A percentile compares a stretch with the other conserved stretches of the same genome.
Conservation (phyloP, 2,113 vertebrate species). For the Sciurus niger region DNA sequence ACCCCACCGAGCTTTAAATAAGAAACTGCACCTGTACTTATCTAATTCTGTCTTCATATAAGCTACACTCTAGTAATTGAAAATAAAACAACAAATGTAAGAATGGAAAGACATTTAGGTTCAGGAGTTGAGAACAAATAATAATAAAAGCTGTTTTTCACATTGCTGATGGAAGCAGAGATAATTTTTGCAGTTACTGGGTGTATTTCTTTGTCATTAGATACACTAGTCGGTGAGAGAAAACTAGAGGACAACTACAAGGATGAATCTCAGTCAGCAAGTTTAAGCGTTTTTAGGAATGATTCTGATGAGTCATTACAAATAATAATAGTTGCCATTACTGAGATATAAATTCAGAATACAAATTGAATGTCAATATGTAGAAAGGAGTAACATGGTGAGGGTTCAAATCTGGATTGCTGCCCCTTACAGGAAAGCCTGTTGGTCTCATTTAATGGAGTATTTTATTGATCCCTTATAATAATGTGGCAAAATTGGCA, state of each 20-base stretch:
- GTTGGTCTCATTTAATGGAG: background rate
- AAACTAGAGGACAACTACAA: background rate
- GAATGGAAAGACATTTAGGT: conserved; percentile 35
- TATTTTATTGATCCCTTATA: background rate
- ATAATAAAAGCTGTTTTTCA: conserved; percentile 64
- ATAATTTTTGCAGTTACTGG: conserved; percentile 63
- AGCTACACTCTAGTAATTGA: conserved; percentile 41
- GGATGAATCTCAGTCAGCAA: conserved; percentile 5
- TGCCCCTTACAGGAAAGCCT: background rate
- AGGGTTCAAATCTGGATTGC: background rate
- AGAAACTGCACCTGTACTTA: conserved; percentile 76
- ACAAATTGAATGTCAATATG: background rate
- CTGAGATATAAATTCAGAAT: conserved; percentile 5
- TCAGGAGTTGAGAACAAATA: conserved; percentile 56
- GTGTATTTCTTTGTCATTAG: background rate
- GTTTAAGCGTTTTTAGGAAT: conserved; percentile 3
- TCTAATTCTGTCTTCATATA: conserved; percentile 57
- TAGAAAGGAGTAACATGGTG: background rate
- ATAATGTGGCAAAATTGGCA: background rate
- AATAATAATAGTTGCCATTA: background rate
- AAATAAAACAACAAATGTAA: conserved; percentile 75
- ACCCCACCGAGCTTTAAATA: conserved; percentile 69
- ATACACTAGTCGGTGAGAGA: background rate
- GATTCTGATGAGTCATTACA: background rate
- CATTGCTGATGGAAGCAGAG: conserved; percentile 50